phyloP scores from a whole-genome alignment of 2,113 vertebrate genomes.

The Austrofundulus limnaeus region DNA sequence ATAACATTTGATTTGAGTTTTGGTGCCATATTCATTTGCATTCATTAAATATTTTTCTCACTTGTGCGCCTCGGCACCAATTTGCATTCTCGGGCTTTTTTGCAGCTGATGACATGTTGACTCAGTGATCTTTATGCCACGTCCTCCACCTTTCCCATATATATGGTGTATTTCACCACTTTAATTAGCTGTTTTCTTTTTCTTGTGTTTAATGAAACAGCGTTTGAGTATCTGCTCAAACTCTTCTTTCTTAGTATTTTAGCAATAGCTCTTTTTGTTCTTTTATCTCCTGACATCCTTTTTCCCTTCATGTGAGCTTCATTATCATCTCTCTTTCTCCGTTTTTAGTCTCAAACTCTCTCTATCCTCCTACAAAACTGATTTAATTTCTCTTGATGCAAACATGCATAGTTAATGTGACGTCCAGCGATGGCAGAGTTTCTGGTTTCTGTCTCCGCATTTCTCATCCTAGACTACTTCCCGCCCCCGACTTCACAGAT shows the following conservation, averaged over 20 bases:
- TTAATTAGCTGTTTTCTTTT: conserved; percentile 33
- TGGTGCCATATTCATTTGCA: conserved; percentile 40
- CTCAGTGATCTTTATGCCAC: conserved; percentile 11
- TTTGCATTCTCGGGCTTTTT: conserved; percentile 29
- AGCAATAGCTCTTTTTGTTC: conserved; percentile 12
- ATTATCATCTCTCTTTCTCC: conserved; percentile 1
- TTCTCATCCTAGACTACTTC: conserved; percentile 12
- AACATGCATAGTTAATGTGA: conserved; percentile 60
- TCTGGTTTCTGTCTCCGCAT: conserved; percentile 39
- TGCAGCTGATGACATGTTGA: conserved; percentile 48
- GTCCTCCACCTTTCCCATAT: background rate
- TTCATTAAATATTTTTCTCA: conserved; percentile 48
- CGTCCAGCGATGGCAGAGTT: conserved; percentile 40
- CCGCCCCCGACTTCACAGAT: conserved; percentile 1
- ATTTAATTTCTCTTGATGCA: conserved; percentile 62
- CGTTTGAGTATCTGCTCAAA: conserved; percentile 21
- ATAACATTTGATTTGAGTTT: conserved; percentile 58
- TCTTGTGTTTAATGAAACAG: conserved; percentile 10
- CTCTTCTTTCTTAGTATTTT: conserved; percentile 1
- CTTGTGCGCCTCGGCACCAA: conserved; percentile 6
- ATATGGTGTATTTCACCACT: background rate
- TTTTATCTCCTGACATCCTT: background rate
- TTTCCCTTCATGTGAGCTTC: background rate
- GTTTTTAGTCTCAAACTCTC: background rate
- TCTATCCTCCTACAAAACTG: conserved; percentile 28